Evolutionary conservation across 2,113 vertebrate genomes (phyloP).

Genomic region (Brevimyrus niger): DNA sequence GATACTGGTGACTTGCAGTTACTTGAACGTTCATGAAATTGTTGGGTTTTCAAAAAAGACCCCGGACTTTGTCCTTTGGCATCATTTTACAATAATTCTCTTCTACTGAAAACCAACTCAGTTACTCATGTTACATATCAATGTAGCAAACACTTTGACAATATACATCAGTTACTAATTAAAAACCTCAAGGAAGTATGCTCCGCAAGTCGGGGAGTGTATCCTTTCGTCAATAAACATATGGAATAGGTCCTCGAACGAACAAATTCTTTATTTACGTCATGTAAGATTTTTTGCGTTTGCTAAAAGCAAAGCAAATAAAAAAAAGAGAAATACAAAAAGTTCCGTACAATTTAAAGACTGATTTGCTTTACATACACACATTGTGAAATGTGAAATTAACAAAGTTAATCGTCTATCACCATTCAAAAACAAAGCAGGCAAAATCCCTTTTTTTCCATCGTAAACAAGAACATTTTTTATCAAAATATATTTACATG

Average conservation of each 20-base stretch:
- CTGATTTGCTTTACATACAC: constrained; percentile 26
- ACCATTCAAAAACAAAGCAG: constrained; percentile 25
- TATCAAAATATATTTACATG: constrained; percentile 42
- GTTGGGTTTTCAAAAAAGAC: background rate
- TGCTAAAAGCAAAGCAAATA: constrained; percentile 10
- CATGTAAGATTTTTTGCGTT: constrained; percentile 3
- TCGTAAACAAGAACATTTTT: constrained; percentile 35
- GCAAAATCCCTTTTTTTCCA: constrained; percentile 50
- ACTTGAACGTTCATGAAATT: background rate
- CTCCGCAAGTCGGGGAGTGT: background rate
- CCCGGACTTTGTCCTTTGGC: background rate
- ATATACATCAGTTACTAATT: background rate
- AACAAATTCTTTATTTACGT: constrained; percentile 10
- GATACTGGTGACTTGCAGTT: background rate
- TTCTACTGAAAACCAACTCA: background rate
- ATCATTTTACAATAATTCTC: background rate
- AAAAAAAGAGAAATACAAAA: constrained; percentile 11
- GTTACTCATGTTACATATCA: background rate
- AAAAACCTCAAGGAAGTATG: background rate
- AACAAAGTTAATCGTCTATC: constrained; percentile 31
- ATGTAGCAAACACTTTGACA: background rate
- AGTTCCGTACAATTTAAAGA: constrained; percentile 7
- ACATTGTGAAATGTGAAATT: constrained; percentile 42
- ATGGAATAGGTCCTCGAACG: background rate
- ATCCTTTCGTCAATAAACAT: background rate